A percentile compares a stretch with the other conserved stretches of the same genome.
These are phyloP conservation scores for Naso thynnoides DNA, from an alignment of 2,797 vertebrate species.

Conservation along the genomic window DNA sequence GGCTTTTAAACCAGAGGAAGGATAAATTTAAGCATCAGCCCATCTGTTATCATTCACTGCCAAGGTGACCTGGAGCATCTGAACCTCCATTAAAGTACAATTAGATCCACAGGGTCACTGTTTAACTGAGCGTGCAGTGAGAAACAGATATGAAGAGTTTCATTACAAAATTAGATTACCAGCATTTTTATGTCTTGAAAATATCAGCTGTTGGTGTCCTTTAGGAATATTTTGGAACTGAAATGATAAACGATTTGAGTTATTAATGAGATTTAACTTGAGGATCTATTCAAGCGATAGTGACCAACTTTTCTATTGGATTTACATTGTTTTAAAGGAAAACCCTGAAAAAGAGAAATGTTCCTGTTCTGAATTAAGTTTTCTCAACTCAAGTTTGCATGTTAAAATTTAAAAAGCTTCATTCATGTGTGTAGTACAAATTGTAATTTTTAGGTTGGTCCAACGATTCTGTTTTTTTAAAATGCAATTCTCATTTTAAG, in stretches of 20 bases:
- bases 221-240: not conserved
- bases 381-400: too few species aligned
- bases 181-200: not conserved
- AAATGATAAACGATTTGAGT: not conserved
- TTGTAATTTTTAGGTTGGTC: too few species aligned
- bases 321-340: not conserved
- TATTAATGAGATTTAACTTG: not conserved
- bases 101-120: slow-evolving; percentile 12
- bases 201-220: not conserved
- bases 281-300: not conserved
- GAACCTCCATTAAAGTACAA: slow-evolving; percentile 32
- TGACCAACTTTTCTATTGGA: not conserved
- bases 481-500: not conserved
- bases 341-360: not conserved
- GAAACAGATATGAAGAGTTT: not conserved
- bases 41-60: slow-evolving; percentile 32
- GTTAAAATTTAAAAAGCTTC: too few species aligned
- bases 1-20: slow-evolving; percentile 17
- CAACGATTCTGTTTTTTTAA: too few species aligned
- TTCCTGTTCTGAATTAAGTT: too few species aligned
- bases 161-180: not conserved
- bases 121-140: not conserved
- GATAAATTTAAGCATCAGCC: slow-evolving; percentile 4
- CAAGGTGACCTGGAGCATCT: slow-evolving; percentile 39
- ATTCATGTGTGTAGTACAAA: too few species aligned